Evolutionary conservation across 37 sponge, comb jelly and placozoan genomes (phyloP).

Genomic region (Tethya wilhelma): DNA sequence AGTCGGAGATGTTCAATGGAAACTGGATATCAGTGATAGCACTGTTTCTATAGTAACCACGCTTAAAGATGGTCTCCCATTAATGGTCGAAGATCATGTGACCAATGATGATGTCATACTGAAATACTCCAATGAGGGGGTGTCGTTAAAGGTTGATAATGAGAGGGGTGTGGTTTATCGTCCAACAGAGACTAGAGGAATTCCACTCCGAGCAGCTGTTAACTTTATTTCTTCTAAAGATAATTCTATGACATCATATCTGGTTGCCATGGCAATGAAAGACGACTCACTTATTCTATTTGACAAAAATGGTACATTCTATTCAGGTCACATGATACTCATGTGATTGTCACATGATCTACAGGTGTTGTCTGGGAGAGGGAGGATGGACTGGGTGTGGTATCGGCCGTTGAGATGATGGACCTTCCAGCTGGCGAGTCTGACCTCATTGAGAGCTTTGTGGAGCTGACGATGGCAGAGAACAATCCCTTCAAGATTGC

Average conservation of each 20-base stretch:
- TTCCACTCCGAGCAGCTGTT: slow-evolving; percentile 9
- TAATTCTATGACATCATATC: background rate
- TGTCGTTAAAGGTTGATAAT: background rate
- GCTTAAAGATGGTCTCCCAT: background rate
- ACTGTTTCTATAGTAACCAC: background rate
- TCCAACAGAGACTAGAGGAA: slow-evolving; percentile 8
- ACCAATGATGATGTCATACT: slow-evolving; percentile 2
- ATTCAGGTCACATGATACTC: background rate
- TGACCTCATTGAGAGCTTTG: slow-evolving; percentile 27
- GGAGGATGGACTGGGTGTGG: slow-evolving; percentile 69
- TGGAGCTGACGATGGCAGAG: slow-evolving; percentile 19
- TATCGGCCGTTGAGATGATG: slow-evolving; percentile 47
- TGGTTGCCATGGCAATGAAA: slow-evolving; percentile 52
- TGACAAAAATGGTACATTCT: background rate
- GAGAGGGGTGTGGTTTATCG: background rate
- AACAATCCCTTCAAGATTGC: slow-evolving; percentile 47
- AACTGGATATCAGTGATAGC: background rate
- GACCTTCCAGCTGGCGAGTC: slow-evolving; percentile 56
- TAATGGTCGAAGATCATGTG: background rate
- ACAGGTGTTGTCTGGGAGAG: slow-evolving; percentile 55
- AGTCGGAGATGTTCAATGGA: slow-evolving; percentile 21
- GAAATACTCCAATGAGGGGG: background rate
- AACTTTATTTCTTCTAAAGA: background rate
- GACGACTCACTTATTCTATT: slow-evolving; percentile 56
- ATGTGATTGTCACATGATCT: slow-evolving; percentile 4